Conservation (phyloP, 2,113 vertebrate species). For the Todiramphus saurophagus region DNA sequence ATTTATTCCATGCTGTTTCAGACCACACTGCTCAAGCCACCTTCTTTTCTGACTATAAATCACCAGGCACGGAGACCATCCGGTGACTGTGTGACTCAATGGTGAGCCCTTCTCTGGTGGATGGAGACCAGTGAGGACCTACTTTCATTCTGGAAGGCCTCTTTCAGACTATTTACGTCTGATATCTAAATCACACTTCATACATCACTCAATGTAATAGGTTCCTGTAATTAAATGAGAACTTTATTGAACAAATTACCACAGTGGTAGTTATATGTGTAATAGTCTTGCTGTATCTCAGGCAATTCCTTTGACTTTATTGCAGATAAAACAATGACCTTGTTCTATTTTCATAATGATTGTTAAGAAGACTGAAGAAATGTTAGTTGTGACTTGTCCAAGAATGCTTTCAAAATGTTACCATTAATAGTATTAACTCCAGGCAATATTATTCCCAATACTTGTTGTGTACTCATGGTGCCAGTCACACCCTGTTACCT, state of each 20-base stretch:
- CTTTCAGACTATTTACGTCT: neutral
- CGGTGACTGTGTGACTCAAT: too few relatives aligned
- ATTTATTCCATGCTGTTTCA: neutral
- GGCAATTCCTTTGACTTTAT: constrained; percentile 39
- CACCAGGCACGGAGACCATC: rapidly evolving
- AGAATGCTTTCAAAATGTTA: neutral
- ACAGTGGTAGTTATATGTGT: constrained; percentile 21
- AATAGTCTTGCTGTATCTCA: neutral
- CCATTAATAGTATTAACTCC: neutral
- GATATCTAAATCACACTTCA: constrained; percentile 2
- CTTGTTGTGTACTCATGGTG: neutral
- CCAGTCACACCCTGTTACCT: neutral
- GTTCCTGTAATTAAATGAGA: constrained; percentile 46
- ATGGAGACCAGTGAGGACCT: neutral
- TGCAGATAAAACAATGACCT: constrained; percentile 44
- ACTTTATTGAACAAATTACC: constrained; percentile 58
- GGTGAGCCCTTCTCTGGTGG: neutral
- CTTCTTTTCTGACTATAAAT: neutral
- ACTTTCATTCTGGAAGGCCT: neutral
- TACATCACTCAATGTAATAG: neutral
- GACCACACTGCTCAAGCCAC: neutral
- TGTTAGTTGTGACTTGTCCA: neutral
- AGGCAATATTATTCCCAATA: neutral
- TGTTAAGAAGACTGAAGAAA: neutral
- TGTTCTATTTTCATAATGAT: constrained; percentile 13